Evolutionary conservation across 2,113 vertebrate species (phyloP), one percentile per base, ranked within the genome.

Genomic region (Pluvialis apricaria): DNA sequence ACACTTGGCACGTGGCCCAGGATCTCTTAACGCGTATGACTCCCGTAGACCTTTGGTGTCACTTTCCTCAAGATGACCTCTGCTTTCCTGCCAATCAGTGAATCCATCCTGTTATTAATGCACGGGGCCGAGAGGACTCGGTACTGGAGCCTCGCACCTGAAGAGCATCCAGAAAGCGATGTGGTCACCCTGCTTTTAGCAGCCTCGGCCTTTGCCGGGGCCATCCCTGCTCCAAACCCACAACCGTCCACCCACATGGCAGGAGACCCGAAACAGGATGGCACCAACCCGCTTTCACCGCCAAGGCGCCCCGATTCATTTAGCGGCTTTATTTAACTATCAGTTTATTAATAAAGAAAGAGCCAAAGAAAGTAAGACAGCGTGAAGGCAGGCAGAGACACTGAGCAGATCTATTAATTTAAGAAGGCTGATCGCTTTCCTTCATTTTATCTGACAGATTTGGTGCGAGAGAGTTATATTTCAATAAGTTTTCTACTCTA

Each of bases 21-120:
- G 96, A 96, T 97, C 94, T 98, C 96, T 96, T 97, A 96, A 97
- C 97, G 95, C 82, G 90, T 92, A 97, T 94, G 94, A 97, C 94
- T 96, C 97, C 96, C 47, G 36, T 78, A 97, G 97, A 97, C 96
- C 96, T 95, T 75, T 65, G 95, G 95, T 97, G 96, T 98, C 96
- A 90, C 97, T 97, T 98, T 97, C 92, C 89, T 95, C 92, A 92
- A 91, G 96, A 97, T 93, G 81, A 97, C 97, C 98, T 98, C 97
- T 96, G 86, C 89, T 96, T 97, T 95, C 91, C 71, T 66, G 83
- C 93, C 96, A 94, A 26, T 77, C 14, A 6, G 84, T 88, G 88
- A 97, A 97, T 94, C 92, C 90, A 97, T 93, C 80, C 87, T 90
- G 76, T 88, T 96, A 96, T 88, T 88, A 92, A 96, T 73, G 85